phyloP scores from a whole-genome alignment of 30 jellyfish, hydroid and myxozoan species.

The Aurelia sp. region DNA sequence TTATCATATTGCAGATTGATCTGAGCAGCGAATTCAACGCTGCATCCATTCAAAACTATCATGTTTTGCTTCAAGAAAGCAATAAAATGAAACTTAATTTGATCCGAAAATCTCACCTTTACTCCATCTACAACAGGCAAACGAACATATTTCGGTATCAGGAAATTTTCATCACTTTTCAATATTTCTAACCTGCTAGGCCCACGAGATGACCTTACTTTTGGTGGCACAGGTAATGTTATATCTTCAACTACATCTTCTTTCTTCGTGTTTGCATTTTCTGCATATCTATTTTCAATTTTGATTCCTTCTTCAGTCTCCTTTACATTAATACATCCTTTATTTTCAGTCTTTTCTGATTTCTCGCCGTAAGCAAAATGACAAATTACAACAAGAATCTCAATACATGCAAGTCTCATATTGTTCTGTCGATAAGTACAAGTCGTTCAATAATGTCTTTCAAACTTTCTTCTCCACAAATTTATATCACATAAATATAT shows the following conservation, averaged over 20 bases:
- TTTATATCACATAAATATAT: no score
- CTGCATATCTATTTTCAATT: not conserved
- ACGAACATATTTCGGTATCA: slow-evolving; percentile 27
- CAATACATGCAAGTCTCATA: no score
- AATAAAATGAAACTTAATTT: not conserved
- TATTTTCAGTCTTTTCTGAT: not conserved
- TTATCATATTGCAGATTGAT: no score
- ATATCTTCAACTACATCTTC: not conserved
- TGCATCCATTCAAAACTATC: not conserved
- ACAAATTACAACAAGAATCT: no score
- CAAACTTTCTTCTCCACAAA: no score
- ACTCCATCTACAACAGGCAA: slow-evolving; percentile 34
- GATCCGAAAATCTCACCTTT: slow-evolving; percentile 15
- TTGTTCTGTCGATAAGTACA: no score
- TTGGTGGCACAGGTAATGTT: slow-evolving; percentile 49
- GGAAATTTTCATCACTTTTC: not conserved
- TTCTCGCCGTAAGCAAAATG: no score
- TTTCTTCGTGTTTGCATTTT: not conserved
- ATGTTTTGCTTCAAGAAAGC: not conserved
- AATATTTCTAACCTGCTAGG: not conserved
- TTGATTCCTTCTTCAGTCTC: not conserved
- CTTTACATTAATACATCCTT: not conserved
- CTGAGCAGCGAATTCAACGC: not conserved
- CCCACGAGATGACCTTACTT: slow-evolving; percentile 4
- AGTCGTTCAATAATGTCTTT: no score